Conservation (phyloP, 2,113 vertebrate genomes). For the Brienomyrus brachyistius region DNA sequence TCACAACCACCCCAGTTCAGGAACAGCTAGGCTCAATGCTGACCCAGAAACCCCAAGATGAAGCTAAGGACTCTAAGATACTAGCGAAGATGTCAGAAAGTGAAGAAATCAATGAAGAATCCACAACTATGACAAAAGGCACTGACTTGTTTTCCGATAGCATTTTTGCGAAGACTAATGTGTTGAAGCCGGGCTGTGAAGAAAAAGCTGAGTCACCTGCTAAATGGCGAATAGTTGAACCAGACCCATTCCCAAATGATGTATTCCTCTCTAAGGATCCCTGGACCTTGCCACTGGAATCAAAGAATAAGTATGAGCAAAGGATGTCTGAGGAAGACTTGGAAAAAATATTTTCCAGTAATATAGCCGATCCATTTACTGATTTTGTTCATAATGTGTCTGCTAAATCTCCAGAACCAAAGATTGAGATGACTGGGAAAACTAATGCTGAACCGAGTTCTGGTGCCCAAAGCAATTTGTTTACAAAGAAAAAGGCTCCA, state of each 20-base stretch:
- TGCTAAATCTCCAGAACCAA: conserved; percentile 17
- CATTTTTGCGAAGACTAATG: neutral
- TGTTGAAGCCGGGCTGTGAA: neutral
- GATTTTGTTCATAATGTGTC: conserved; percentile 21
- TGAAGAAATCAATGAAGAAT: neutral
- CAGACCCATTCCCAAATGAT: conserved; percentile 23
- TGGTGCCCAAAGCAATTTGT: conserved; percentile 39
- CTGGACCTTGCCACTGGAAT: conserved; percentile 27
- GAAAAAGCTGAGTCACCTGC: neutral
- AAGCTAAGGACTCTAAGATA: neutral
- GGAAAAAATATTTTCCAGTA: conserved; percentile 38
- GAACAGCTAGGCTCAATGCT: neutral
- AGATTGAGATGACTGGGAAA: neutral
- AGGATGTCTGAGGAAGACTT: conserved; percentile 38
- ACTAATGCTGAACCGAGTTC: conserved; percentile 14
- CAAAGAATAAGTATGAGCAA: conserved; percentile 25
- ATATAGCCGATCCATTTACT: conserved; percentile 34
- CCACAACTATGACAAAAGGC: neutral
- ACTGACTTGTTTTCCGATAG: neutral
- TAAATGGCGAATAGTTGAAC: neutral
- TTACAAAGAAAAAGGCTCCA: conserved; percentile 26
- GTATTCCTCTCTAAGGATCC: conserved; percentile 37
- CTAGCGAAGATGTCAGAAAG: neutral
- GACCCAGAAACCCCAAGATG: neutral
- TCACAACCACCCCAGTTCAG: conserved; percentile 26